Evolutionary conservation across 2,113 vertebrate species (phyloP).

Genomic region (Zapus hudsonius): DNA sequence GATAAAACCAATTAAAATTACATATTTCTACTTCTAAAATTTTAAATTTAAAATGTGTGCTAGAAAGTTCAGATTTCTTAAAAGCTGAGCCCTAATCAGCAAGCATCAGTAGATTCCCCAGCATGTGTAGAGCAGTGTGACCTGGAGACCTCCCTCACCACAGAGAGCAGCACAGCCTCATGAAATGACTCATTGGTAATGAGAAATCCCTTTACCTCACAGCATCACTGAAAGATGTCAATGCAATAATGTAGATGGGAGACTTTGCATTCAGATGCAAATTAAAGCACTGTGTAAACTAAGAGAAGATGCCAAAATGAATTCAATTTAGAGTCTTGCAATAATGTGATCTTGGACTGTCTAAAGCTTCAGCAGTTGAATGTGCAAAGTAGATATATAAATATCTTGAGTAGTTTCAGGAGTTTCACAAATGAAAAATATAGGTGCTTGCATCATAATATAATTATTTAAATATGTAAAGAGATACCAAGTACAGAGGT

Average conservation of each 20-base stretch:
- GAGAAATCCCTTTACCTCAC: background rate
- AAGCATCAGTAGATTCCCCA: background rate
- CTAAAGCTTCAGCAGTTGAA: background rate
- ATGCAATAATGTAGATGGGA: background rate
- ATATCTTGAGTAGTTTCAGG: background rate
- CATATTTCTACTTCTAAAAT: background rate
- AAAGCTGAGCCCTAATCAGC: background rate
- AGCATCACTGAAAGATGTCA: background rate
- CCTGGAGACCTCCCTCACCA: background rate
- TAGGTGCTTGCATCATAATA: background rate
- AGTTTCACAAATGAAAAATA: background rate
- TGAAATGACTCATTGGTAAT: background rate
- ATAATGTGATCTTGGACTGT: background rate
- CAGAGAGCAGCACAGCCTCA: background rate
- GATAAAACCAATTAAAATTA: background rate
- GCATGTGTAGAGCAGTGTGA: background rate
- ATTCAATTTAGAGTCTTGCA: background rate
- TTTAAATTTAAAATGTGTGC: background rate
- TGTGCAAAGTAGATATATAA: background rate
- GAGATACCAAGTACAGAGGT: background rate
- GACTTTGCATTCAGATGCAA: background rate
- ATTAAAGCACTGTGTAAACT: background rate
- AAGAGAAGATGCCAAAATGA: background rate
- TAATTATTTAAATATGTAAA: background rate
- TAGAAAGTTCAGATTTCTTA: background rate